Base-by-base conservation (phyloP, 1,140 invertebrate genomes). In the Caenorhabditis brenneri region DNA sequence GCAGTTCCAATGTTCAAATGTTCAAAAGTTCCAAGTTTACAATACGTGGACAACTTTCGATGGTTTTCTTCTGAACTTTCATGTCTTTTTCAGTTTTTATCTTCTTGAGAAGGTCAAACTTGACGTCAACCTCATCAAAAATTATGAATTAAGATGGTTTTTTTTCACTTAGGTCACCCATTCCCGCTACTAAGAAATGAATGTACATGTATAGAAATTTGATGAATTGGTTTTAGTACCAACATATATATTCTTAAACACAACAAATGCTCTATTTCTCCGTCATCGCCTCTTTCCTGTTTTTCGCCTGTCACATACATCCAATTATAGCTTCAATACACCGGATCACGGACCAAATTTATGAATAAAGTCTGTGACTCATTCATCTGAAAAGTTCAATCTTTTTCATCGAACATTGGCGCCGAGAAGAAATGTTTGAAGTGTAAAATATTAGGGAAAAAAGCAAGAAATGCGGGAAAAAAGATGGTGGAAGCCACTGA, bases 281-380 rank as follows among this genome's bases (percentile, higher is more conserved):
- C 58, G 31, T 65, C 58, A 36, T 65, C 31, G 16, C 31, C 36
- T 74, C 65, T 46, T 74, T 74, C 36, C 65, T 39, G 36, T 74
- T 74, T 74, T 74, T 31, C n/a, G 19, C 29, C 65, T 42, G 65
- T 74, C 65, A 74, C 36, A 29, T 55, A 55, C 36, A 74, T 74
- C 65, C 65, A 74, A 74, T 74, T 74, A 74, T 74, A 74, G 65
- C 65, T 74, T 74, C 65, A 42, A 74, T 42, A 74, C 36, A n/a
- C n/a, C 10, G 36, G 36, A 24, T 42, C 22, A 42, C 1, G 10
- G 0, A 42, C 65, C 65, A 74, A 74, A 39, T 39, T 24, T 19
- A 65, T 33, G 7, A 27, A 33, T 33, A 22, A 19, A 39, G 2
- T 29, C 33, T 24, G n/a, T n/a, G 65, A 65, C 15, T 65, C 31